Percentiles rank a stretch among this genome's conserved stretches.
phyloP scores from a whole-genome alignment of 2,797 vertebrate genomes.

The Leontopithecus rosalia region DNA sequence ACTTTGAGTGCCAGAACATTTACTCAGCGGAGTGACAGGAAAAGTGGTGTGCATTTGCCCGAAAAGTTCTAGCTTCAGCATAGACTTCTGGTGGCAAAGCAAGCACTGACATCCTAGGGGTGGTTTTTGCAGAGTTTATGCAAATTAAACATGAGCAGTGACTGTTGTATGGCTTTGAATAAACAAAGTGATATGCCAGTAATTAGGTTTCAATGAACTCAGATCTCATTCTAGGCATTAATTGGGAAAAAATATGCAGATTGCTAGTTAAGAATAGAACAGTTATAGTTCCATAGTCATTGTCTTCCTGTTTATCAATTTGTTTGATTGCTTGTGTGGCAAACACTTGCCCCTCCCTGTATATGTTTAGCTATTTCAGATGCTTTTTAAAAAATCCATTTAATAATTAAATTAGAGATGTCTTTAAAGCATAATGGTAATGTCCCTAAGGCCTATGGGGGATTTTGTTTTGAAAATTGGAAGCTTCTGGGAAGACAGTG shows the following conservation, averaged over 20 bases:
- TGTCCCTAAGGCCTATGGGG: background rate
- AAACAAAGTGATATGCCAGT: slow-evolving; percentile 82
- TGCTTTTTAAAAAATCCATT: slow-evolving; percentile 48
- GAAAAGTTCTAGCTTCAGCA: slow-evolving; percentile 53
- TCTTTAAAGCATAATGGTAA: slow-evolving; percentile 60
- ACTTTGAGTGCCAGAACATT: slow-evolving; percentile 74
- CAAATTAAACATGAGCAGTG: slow-evolving; percentile 77
- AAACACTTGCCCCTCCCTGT: slow-evolving; percentile 81
- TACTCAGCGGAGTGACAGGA: slow-evolving; percentile 69
- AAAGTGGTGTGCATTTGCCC: slow-evolving; percentile 59
- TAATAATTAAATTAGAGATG: slow-evolving; percentile 77
- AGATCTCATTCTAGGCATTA: slow-evolving; percentile 81
- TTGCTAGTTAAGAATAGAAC: slow-evolving; percentile 85
- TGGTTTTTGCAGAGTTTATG: slow-evolving; percentile 68
- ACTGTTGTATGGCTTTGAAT: slow-evolving; percentile 80
- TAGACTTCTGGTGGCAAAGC: slow-evolving; percentile 70
- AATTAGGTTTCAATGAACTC: slow-evolving; percentile 84
- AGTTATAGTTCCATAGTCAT: slow-evolving; percentile 79
- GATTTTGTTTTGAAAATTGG: slow-evolving; percentile 44
- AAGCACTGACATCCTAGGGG: slow-evolving; percentile 75
- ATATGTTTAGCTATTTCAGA: slow-evolving; percentile 76
- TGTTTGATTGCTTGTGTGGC: slow-evolving; percentile 83
- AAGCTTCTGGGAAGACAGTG: background rate
- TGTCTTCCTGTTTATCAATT: slow-evolving; percentile 83
- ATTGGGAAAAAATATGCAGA: slow-evolving; percentile 82